Percentiles rank a stretch among this genome's conserved stretches.
Evolutionary conservation across 2,888 invertebrate species (phyloP).

Genomic region (Drosophila suboccidentalis): DNA sequence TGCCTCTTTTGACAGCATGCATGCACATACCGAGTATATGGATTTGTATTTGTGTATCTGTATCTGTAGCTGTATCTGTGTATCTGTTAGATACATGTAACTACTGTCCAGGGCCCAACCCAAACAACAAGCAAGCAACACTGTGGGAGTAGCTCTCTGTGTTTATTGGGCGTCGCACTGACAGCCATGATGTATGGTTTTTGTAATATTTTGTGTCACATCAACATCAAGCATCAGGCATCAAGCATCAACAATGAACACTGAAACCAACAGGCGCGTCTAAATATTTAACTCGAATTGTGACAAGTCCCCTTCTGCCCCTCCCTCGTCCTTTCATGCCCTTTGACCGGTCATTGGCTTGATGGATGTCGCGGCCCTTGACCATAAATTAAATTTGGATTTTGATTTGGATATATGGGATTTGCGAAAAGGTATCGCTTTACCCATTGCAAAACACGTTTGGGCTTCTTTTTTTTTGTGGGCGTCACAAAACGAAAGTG

Average conservation of each 20-base stretch:
- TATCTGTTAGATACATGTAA: constrained; percentile 34
- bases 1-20: constrained; percentile 41
- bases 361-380: constrained; percentile 56
- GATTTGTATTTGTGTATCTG: constrained; percentile 20
- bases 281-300: constrained; percentile 71
- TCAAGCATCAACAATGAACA: constrained; percentile 42
- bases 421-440: constrained; percentile 28
- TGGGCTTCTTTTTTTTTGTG: neutral
- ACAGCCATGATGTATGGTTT: constrained; percentile 74
- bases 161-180: constrained; percentile 26
- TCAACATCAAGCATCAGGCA: constrained; percentile 56
- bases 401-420: constrained; percentile 46
- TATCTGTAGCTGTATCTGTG: neutral
- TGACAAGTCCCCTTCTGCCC: constrained; percentile 33
- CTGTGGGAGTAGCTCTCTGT: neutral
- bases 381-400: constrained; percentile 61
- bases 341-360: constrained; percentile 38
- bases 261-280: constrained; percentile 59
- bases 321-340: neutral
- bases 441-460: constrained; percentile 17
- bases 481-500: neutral
- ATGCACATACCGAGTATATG: constrained; percentile 8
- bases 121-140: neutral
- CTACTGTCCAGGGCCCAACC: constrained; percentile 22
- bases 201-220: constrained; percentile 78